Evolutionary conservation across 1,140 invertebrate genomes (phyloP).

Genomic region (Anthonomus grandis): DNA sequence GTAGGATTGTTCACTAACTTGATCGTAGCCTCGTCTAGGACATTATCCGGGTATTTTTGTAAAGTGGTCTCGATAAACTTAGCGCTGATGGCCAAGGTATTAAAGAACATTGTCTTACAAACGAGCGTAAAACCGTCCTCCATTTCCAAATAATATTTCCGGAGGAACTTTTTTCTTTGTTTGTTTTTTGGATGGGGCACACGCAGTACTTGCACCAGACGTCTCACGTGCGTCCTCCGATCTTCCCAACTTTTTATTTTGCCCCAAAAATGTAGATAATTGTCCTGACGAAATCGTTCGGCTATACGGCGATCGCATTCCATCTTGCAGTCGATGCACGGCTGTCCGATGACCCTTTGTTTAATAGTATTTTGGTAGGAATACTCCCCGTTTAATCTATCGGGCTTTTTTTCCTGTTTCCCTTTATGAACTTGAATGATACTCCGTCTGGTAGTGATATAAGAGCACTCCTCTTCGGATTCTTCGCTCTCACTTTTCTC

Average conservation of each 20-base stretch:
- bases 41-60: constrained; percentile 19
- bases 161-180: constrained; percentile 18
- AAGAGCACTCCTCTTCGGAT: constrained; percentile 8
- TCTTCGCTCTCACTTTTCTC: background rate
- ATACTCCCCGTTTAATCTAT: constrained; percentile 17
- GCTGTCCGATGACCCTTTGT: constrained; percentile 17
- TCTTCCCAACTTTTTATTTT: constrained; percentile 23
- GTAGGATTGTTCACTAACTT: constrained; percentile 10
- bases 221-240: constrained; percentile 7
- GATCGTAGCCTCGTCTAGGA: constrained; percentile 16
- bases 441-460: constrained; percentile 8
- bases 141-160: constrained; percentile 20
- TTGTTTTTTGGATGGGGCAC: constrained; percentile 16
- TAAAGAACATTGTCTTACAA: constrained; percentile 23
- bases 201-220: constrained; percentile 11
- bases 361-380: constrained; percentile 21
- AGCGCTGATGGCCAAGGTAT: constrained; percentile 18
- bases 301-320: constrained; percentile 15
- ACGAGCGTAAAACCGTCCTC: constrained; percentile 15
- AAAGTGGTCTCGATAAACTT: constrained; percentile 21
- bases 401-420: constrained; percentile 8
- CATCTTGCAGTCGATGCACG: constrained; percentile 19
- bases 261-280: constrained; percentile 17
- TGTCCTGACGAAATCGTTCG: constrained; percentile 18
- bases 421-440: constrained; percentile 7